These are phyloP conservation scores for Anastrepha ludens DNA, from an alignment of 1,140 invertebrate genomes.

Conservation along the genomic window DNA sequence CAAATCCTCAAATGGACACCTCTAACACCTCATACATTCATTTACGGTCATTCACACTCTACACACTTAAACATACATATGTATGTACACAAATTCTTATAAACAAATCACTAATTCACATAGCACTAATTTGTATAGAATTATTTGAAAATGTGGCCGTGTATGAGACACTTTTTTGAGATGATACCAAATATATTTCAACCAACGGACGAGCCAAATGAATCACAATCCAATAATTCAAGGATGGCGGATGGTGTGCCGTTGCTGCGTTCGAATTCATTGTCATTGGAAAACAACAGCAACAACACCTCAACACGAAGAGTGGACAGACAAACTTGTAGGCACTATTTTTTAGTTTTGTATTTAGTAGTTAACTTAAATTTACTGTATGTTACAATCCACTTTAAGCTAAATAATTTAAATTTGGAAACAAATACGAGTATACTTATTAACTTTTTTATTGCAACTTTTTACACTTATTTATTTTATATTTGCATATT, in stretches of 20 bases:
- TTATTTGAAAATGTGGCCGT: background rate
- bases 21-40: background rate
- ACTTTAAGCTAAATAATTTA: too few relatives aligned
- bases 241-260: background rate
- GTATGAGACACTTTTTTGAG: background rate
- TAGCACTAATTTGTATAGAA: background rate
- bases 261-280: background rate
- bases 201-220: background rate
- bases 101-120: slow-evolving; percentile 15
- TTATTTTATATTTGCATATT: too few relatives aligned
- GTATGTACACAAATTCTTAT: background rate
- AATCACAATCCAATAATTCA: background rate
- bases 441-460: too few relatives aligned
- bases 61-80: background rate
- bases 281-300: background rate
- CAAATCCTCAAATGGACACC: too few relatives aligned
- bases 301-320: background rate
- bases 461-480: too few relatives aligned
- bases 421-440: too few relatives aligned
- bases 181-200: background rate
- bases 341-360: background rate
- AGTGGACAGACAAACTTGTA: slow-evolving; percentile 28
- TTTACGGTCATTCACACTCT: too few relatives aligned
- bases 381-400: too few relatives aligned
- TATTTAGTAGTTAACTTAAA: too few relatives aligned